These are phyloP conservation scores for Acipenser oxyrinchus DNA, from an alignment of 2,797 vertebrate species.

Conservation along the genomic window DNA sequence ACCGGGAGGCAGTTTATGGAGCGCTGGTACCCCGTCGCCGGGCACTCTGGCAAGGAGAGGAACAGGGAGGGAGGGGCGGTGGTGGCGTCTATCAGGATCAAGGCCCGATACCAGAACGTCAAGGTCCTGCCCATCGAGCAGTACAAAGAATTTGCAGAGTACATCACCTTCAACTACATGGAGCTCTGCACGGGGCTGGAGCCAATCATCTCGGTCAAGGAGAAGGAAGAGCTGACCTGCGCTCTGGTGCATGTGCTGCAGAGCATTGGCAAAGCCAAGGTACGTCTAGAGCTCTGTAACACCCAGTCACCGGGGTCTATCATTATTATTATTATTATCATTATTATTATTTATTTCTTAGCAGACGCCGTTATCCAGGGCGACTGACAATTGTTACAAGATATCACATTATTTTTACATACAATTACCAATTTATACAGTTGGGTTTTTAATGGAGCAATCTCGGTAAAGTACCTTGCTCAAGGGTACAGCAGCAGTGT, in stretches of 20 bases:
- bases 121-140: conserved; percentile 78
- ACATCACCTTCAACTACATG: conserved; percentile 76
- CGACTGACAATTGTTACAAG: too few relatives aligned
- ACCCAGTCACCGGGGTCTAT: too few relatives aligned
- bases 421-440: too few relatives aligned
- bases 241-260: conserved; percentile 80
- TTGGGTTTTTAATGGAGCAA: too few relatives aligned
- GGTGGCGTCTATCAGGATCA: conserved; percentile 66
- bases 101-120: conserved; percentile 72
- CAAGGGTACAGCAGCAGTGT: too few relatives aligned
- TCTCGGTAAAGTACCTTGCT: too few relatives aligned
- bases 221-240: conserved; percentile 84
- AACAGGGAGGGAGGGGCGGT: conserved; percentile 45
- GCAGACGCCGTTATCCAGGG: too few relatives aligned
- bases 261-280: conserved; percentile 89
- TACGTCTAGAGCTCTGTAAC: conserved; percentile 24
- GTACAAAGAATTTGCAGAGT: conserved; percentile 91
- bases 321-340: too few relatives aligned
- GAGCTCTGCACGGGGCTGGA: conserved; percentile 74
- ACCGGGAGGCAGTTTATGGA: conserved; percentile 62
- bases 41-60: conserved; percentile 22
- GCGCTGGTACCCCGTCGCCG: conserved; percentile 72
- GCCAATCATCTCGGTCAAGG: conserved; percentile 68
- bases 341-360: too few relatives aligned
- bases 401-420: too few relatives aligned